Base-by-base conservation (phyloP, 2,113 vertebrate genomes). In the Orycteropus afer region DNA sequence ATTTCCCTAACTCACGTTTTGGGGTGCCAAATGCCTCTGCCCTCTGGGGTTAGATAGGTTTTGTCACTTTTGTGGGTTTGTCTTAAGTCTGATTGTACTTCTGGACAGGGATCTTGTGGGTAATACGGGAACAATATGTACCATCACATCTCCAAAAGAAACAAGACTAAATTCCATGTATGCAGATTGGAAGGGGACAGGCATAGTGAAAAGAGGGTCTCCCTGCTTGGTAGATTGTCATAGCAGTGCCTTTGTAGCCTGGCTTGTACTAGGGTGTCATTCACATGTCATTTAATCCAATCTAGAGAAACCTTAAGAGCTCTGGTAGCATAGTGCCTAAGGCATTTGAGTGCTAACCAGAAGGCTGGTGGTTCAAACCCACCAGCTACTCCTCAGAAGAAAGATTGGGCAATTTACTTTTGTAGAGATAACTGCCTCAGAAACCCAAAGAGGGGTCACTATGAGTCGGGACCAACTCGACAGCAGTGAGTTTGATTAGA, bases 81-180 rank as follows among this genome's bases (percentile, higher is more conserved):
- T 89, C 83, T 92, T 95, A 90, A 94, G 92, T 92, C 86, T 79
- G 95, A 86, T 76, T 82, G 84, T 96, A 94, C 95, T 96, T 97
- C 95, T 74, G 87, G 90, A 92, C 80, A 61, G 73, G 96, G 90
- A 90, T n/a, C 94, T 95, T 80, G 22, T 97, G 94, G 95, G 93
- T 98, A 92, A 97, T 97, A 97, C 95, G 94, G 94, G 89, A 97
- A 96, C 95, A 17, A 53, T 22, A 22, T 27, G 32, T 42, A n/a
- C 53, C 74, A 89, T 95, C 96, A 95, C 23, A 90, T 93, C 97
- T 96, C 97, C 94, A 89, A 81, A 95, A 89, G 83, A 97, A 97
- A 96, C 93, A 97, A 97, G 95, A 89, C 82, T 83, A 74, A 87
- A 96, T 97, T 92, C 92, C 97, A 96, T 86, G 90, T 91, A 86